These are phyloP conservation scores for Thereva unica DNA, from an alignment of 2,888 invertebrate genomes.

Conservation along the genomic window DNA sequence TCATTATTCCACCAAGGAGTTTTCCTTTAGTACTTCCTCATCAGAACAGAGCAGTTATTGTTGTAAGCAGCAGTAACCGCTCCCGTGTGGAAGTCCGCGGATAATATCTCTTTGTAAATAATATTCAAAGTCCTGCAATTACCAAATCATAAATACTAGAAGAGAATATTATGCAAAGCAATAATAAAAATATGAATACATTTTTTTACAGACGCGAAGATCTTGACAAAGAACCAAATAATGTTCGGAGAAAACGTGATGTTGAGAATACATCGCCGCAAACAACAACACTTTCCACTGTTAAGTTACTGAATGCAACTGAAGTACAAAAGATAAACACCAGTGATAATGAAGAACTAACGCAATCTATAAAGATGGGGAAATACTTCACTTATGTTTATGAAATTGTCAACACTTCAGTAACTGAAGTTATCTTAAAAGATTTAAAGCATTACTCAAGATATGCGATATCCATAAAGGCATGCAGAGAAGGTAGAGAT, in stretches of 20 bases:
- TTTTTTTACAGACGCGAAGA: slow-evolving; percentile 30
- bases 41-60: too few species aligned
- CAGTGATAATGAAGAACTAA: slow-evolving; percentile 17
- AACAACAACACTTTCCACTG: slow-evolving; percentile 7
- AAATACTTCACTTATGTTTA: slow-evolving; percentile 45
- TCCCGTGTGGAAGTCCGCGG: too few species aligned
- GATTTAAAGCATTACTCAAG: slow-evolving; percentile 76
- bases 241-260: slow-evolving; percentile 24
- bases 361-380: slow-evolving; percentile 14
- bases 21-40: too few species aligned
- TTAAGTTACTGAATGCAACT: slow-evolving; percentile 13
- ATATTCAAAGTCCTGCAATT: too few species aligned
- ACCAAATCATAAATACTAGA: too few species aligned
- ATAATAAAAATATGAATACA: neutral
- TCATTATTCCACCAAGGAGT: too few species aligned
- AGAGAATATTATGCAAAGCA: too few species aligned
- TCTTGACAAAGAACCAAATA: slow-evolving; percentile 6
- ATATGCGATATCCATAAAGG: slow-evolving; percentile 76
- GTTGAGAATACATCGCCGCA: slow-evolving; percentile 11
- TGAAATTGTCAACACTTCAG: slow-evolving; percentile 48
- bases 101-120: too few species aligned
- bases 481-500: slow-evolving; percentile 68
- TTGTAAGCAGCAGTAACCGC: too few species aligned
- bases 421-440: slow-evolving; percentile 62
- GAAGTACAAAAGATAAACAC: neutral